Evolutionary conservation across 2,888 invertebrate species (phyloP).

Genomic region (Harmothoe impar): DNA sequence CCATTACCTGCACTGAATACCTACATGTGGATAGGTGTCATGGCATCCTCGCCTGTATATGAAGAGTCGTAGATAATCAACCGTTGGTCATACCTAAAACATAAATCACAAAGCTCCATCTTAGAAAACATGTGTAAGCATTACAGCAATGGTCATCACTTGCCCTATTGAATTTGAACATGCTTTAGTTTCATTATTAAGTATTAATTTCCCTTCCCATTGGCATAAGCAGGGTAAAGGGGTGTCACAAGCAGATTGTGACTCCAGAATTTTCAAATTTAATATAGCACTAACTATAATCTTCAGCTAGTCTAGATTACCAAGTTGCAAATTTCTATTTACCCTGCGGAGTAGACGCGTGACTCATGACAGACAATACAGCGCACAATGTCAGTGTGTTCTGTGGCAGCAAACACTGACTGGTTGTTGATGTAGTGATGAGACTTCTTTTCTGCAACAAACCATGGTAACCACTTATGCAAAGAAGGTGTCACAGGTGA

Average conservation of each 20-base stretch:
- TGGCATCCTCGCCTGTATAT: constrained; percentile 80
- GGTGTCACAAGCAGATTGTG: no score
- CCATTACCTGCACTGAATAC: constrained; percentile 66
- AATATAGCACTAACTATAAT: no score
- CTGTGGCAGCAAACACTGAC: constrained; percentile 76
- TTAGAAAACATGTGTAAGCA: no score
- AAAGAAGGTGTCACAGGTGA: neutral
- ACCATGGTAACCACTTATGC: neutral
- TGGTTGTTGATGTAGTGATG: constrained; percentile 79
- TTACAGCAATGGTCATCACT: no score
- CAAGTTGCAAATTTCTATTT: constrained; percentile 14
- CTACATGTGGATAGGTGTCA: constrained; percentile 78
- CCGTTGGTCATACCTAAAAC: constrained; percentile 80
- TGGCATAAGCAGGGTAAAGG: no score
- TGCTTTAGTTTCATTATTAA: no score
- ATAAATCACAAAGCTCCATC: no score
- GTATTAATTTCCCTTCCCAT: no score
- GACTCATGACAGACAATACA: constrained; percentile 81
- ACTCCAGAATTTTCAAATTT: no score
- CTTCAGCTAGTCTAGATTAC: no score
- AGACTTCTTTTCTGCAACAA: constrained; percentile 76
- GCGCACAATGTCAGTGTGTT: constrained; percentile 82
- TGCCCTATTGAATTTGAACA: no score
- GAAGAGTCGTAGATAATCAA: constrained; percentile 83
- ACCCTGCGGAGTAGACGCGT: constrained; percentile 82